phyloP scores from a whole-genome alignment of 2,888 invertebrate genomes.

The Caenorhabditis zanzibari region DNA sequence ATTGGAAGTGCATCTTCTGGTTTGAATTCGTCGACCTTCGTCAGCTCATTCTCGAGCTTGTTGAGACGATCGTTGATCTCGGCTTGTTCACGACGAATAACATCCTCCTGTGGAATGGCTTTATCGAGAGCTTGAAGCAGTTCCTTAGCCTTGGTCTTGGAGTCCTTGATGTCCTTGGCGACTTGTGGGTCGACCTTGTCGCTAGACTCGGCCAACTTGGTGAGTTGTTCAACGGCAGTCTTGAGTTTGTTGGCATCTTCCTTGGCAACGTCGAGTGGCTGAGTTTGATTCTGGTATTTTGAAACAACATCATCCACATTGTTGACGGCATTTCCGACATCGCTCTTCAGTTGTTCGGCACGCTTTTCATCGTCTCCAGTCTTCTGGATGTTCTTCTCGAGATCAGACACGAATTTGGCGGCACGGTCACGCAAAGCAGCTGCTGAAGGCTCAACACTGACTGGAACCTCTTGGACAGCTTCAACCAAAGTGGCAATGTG shows the following conservation, averaged over 20 bases:
- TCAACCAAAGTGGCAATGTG: constrained; percentile 45
- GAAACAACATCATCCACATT: constrained; percentile 49
- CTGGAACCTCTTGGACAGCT: constrained; percentile 43
- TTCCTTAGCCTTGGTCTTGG: constrained; percentile 65
- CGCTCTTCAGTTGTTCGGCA: constrained; percentile 52
- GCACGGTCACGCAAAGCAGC: constrained; percentile 46
- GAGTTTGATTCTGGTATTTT: constrained; percentile 52
- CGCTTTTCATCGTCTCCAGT: constrained; percentile 59
- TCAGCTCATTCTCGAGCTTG: constrained; percentile 43
- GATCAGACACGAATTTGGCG: constrained; percentile 56
- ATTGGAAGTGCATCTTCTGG: constrained; percentile 60
- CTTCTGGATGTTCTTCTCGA: constrained; percentile 46
- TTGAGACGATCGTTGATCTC: constrained; percentile 46
- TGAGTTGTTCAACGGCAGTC: constrained; percentile 49
- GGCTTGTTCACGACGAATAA: constrained; percentile 49
- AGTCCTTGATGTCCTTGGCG: constrained; percentile 65
- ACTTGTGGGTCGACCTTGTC: constrained; percentile 62
- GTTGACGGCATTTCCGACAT: constrained; percentile 40
- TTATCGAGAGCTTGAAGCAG: constrained; percentile 58
- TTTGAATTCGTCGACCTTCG: constrained; percentile 52
- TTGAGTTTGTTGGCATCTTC: constrained; percentile 54
- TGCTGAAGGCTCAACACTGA: constrained; percentile 46
- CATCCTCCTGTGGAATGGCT: constrained; percentile 61
- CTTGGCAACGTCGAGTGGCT: constrained; percentile 63
- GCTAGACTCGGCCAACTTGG: constrained; percentile 39